phyloP scores from a whole-genome alignment of 2,113 vertebrate species.

The Siphamia tubifer region DNA sequence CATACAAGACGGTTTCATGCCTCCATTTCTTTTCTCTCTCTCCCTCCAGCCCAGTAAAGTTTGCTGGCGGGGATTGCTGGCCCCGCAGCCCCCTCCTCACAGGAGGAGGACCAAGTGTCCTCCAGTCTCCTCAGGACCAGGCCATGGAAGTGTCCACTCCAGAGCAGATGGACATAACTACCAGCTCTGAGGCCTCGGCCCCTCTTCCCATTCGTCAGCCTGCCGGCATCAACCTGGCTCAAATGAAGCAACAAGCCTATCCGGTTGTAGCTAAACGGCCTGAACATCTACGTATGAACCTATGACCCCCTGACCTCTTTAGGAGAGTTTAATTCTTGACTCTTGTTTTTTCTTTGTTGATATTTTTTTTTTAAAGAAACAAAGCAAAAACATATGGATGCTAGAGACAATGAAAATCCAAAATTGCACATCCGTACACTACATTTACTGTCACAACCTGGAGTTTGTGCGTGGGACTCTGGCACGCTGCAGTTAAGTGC shows the following conservation, averaged over 20 bases:
- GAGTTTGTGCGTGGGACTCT: constrained; percentile 28
- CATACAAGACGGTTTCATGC: too few relatives aligned
- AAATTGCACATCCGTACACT: constrained; percentile 59
- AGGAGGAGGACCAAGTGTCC: constrained; percentile 31
- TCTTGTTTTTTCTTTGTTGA: constrained; percentile 35
- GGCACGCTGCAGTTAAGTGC: constrained; percentile 22
- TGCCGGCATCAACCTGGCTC: constrained; percentile 79
- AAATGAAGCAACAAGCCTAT: constrained; percentile 94
- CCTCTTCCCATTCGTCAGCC: constrained; percentile 96
- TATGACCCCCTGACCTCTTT: constrained; percentile 84
- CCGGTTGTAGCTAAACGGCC: constrained; percentile 94
- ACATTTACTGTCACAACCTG: constrained; percentile 44
- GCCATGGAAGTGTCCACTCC: constrained; percentile 91
- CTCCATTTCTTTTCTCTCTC: background rate
- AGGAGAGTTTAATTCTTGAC: constrained; percentile 57
- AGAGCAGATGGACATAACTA: constrained; percentile 95
- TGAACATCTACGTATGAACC: constrained; percentile 99
- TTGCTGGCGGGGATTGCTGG: constrained; percentile 91
- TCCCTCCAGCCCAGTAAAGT: constrained; percentile 89
- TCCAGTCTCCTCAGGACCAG: constrained; percentile 81
- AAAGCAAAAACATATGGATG: constrained; percentile 57
- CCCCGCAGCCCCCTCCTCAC: constrained; percentile 82
- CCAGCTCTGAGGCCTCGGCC: constrained; percentile 90
- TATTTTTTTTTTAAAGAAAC: constrained; percentile 65
- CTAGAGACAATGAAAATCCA: constrained; percentile 59